A percentile compares a stretch with the other conserved stretches of the same genome.
phyloP scores from a whole-genome alignment of 2,888 invertebrate species.

The Trisateles emortualis region DNA sequence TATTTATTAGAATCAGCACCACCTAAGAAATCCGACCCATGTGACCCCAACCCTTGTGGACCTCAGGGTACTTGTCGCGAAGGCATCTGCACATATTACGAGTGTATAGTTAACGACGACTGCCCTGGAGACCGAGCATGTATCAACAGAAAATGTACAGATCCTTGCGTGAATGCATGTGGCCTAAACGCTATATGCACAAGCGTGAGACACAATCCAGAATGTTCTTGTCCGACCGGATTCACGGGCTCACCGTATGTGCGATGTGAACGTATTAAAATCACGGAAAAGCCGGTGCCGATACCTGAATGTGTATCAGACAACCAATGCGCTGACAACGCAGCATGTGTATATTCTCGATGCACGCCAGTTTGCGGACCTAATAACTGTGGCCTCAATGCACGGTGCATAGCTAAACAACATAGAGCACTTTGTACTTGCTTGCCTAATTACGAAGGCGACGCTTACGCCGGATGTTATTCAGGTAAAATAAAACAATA shows the following conservation, averaged over 20 bases:
- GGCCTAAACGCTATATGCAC: constrained; percentile 95
- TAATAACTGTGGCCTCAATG: constrained; percentile 91
- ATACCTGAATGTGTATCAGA: constrained; percentile 92
- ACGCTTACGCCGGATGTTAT: constrained; percentile 92
- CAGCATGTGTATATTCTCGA: constrained; percentile 92
- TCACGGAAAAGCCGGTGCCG: constrained; percentile 75
- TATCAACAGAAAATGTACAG: constrained; percentile 93
- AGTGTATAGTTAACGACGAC: constrained; percentile 95
- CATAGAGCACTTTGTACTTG: constrained; percentile 95
- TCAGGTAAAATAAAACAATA: constrained; percentile 83
- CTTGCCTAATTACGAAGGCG: constrained; percentile 93
- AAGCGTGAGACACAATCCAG: constrained; percentile 89
- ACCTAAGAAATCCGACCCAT: constrained; percentile 85
- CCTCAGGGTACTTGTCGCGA: constrained; percentile 89
- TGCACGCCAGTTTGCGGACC: constrained; percentile 92
- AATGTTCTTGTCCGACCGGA: constrained; percentile 93
- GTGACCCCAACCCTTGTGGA: constrained; percentile 91
- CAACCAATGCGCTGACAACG: constrained; percentile 93
- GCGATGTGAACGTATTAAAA: constrained; percentile 87
- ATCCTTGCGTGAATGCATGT: constrained; percentile 94
- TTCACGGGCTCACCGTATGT: constrained; percentile 93
- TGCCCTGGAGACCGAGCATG: constrained; percentile 94
- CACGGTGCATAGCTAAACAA: constrained; percentile 92
- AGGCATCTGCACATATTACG: constrained; percentile 91
- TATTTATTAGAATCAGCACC: constrained; percentile 58